A percentile compares a stretch with the other conserved stretches of the same genome.
These are phyloP conservation scores for Sthenelais limicola DNA, from an alignment of 2,888 invertebrate species.

Conservation along the genomic window DNA sequence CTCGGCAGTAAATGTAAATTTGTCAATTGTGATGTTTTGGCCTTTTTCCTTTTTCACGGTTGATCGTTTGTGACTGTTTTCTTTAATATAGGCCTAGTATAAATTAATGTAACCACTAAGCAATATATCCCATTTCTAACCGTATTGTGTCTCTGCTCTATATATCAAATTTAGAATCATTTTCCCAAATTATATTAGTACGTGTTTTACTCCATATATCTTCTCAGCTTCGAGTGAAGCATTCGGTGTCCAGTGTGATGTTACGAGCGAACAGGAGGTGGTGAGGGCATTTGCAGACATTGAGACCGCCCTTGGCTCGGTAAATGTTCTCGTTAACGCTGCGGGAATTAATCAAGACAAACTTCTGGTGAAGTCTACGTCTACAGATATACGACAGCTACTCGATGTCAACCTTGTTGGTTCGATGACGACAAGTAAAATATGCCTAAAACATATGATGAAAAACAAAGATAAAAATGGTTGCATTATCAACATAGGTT, in stretches of 20 bases:
- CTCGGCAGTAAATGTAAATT: background rate
- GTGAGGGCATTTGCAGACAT: background rate
- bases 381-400: conserved; percentile 14
- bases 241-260: conserved; percentile 39
- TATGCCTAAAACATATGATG: conserved; percentile 27
- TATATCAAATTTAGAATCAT: too few species aligned
- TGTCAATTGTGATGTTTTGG: background rate
- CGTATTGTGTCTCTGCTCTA: too few species aligned
- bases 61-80: background rate
- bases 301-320: background rate
- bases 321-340: conserved; percentile 36
- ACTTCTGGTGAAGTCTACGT: conserved; percentile 18
- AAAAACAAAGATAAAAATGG: background rate
- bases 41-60: background rate
- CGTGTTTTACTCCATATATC: too few species aligned
- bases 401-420: conserved; percentile 35
- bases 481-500: conserved; percentile 43
- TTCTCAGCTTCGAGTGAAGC: too few species aligned
- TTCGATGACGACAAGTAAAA: conserved; percentile 34
- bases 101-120: too few species aligned
- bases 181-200: too few species aligned
- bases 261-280: conserved; percentile 30
- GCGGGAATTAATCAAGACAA: conserved; percentile 39
- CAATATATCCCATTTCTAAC: too few species aligned
- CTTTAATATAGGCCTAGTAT: background rate